Conservation (phyloP, 2,797 vertebrate species). For the Falco naumanni region DNA sequence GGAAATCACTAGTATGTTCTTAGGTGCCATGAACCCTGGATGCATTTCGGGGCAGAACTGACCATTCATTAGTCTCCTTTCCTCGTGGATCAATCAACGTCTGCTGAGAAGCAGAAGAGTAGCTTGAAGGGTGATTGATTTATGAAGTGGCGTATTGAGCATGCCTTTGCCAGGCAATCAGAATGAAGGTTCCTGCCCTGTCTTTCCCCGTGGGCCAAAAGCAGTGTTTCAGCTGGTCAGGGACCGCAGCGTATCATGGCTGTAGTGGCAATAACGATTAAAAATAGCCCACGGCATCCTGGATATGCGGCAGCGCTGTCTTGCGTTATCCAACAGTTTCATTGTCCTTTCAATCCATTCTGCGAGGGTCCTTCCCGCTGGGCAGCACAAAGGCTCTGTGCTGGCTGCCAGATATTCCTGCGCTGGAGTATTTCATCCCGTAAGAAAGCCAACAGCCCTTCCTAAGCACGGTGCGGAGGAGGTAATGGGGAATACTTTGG, state of each 20-base stretch:
- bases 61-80: slow-evolving; percentile 2
- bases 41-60: neutral
- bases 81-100: slow-evolving; percentile 2
- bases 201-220: slow-evolving; percentile 14
- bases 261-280: neutral
- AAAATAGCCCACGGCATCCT: neutral
- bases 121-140: slow-evolving; percentile 44
- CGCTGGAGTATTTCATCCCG: neutral
- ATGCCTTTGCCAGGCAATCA: neutral
- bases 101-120: slow-evolving; percentile 21
- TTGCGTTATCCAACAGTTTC: neutral
- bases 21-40: neutral
- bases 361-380: neutral
- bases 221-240: neutral
- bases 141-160: neutral
- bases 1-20: slow-evolving; percentile 13
- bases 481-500: too few species aligned
- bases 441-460: neutral
- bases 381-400: neutral
- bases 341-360: neutral
- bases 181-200: neutral
- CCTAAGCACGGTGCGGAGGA: neutral
- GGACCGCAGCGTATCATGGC: neutral
- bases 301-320: neutral
- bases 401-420: neutral